Conservation (phyloP, 2,113 vertebrate genomes). For the Syrmaticus mikado region DNA sequence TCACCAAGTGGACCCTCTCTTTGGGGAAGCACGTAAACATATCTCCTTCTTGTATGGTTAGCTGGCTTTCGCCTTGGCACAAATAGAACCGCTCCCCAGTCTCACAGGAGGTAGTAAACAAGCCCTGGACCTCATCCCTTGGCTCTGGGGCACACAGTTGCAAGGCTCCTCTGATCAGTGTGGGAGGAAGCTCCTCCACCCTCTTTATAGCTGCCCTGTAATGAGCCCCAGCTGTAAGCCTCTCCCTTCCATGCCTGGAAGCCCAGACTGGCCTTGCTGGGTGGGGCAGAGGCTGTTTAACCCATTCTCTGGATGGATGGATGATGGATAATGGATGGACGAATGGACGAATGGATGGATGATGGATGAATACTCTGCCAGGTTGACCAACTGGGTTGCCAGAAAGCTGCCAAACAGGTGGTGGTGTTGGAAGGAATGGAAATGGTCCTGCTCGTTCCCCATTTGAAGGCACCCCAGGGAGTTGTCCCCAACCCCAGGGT, state of each 20-base stretch:
- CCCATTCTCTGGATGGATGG: not conserved
- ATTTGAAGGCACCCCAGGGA: rapidly evolving
- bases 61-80: not conserved
- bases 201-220: conserved; percentile 47
- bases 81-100: not conserved
- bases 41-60: not conserved
- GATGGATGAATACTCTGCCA: not conserved
- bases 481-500: not conserved
- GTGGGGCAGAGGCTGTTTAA: conserved; percentile 25
- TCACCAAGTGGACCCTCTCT: not conserved
- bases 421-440: rapidly evolving
- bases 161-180: conserved; percentile 54
- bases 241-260: conserved; percentile 63
- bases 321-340: too few species aligned
- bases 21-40: not conserved
- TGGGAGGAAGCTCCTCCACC: conserved; percentile 63
- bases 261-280: not conserved
- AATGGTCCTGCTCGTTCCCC: rapidly evolving
- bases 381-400: not conserved
- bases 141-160: conserved; percentile 54
- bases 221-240: conserved; percentile 67
- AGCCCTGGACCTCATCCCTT: conserved; percentile 57
- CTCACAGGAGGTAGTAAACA: conserved; percentile 50
- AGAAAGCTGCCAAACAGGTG: not conserved
- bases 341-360: not conserved